Percentiles rank a stretch among this genome's conserved stretches.
Evolutionary conservation across 2,797 vertebrate species (phyloP).

Genomic region (Synaphobranchus kaupii): DNA sequence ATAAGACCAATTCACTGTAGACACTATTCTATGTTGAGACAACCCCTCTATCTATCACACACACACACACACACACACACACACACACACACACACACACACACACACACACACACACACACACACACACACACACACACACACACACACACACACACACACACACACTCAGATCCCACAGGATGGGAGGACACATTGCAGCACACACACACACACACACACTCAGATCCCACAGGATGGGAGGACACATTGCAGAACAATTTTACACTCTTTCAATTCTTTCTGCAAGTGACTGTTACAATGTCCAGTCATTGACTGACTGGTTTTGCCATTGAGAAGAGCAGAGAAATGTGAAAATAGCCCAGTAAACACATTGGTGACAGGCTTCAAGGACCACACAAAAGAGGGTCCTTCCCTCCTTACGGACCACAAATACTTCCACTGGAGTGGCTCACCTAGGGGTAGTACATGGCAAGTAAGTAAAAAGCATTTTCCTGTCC

Average conservation of each 20-base stretch:
- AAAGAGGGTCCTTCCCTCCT: neutral
- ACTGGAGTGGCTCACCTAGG: neutral
- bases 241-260: neutral
- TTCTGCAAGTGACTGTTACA: neutral
- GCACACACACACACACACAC: neutral
- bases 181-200: neutral
- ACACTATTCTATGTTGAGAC: neutral
- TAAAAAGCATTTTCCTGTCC: neutral
- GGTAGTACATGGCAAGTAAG: neutral
- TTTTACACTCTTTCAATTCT: neutral
- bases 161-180: neutral
- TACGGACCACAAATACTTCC: neutral
- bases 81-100: neutral
- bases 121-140: neutral
- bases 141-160: neutral
- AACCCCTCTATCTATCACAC: neutral
- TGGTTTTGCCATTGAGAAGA: neutral
- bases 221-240: neutral
- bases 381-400: neutral
- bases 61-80: neutral
- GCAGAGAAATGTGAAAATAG: neutral
- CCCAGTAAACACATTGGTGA: neutral
- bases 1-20: neutral
- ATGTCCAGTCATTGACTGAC: neutral
- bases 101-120: neutral